Percentiles rank a stretch among this genome's conserved stretches.
Conservation (phyloP, 1,140 invertebrate genomes). For the Brachionus rubens region DNA sequence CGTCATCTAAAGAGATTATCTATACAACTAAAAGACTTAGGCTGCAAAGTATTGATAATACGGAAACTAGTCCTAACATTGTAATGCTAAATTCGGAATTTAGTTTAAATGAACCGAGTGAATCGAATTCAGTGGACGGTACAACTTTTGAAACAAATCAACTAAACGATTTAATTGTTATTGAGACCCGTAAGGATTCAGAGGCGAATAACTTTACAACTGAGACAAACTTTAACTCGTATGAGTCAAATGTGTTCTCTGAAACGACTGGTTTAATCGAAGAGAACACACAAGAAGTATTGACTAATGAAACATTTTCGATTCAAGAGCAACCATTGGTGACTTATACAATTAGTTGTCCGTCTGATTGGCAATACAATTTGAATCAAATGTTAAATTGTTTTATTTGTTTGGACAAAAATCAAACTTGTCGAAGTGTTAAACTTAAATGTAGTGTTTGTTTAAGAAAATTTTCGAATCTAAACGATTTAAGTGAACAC, state of each 20-base stretch:
- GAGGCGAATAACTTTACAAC: not conserved
- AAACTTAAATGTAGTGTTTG: slow-evolving; percentile 21
- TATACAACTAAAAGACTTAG: slow-evolving; percentile 20
- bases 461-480: not conserved
- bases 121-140: not conserved
- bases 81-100: not conserved
- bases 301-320: too few species aligned
- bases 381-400: slow-evolving; percentile 26
- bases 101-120: not conserved
- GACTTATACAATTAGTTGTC: slow-evolving; percentile 19
- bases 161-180: slow-evolving; percentile 1
- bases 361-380: slow-evolving; percentile 24
- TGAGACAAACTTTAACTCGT: not conserved
- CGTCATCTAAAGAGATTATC: not conserved
- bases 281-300: too few species aligned
- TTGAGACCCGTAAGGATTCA: not conserved
- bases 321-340: slow-evolving; percentile 1
- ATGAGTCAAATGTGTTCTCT: too few species aligned
- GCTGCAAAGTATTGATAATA: not conserved
- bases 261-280: too few species aligned
- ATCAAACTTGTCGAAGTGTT: not conserved
- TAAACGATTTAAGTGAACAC: not conserved
- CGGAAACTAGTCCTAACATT: not conserved
- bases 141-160: not conserved
- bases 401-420: not conserved